Percentiles rank a stretch among this genome's conserved stretches.
Conservation (phyloP, 2,113 vertebrate genomes). For the Ceyx margarethae region DNA sequence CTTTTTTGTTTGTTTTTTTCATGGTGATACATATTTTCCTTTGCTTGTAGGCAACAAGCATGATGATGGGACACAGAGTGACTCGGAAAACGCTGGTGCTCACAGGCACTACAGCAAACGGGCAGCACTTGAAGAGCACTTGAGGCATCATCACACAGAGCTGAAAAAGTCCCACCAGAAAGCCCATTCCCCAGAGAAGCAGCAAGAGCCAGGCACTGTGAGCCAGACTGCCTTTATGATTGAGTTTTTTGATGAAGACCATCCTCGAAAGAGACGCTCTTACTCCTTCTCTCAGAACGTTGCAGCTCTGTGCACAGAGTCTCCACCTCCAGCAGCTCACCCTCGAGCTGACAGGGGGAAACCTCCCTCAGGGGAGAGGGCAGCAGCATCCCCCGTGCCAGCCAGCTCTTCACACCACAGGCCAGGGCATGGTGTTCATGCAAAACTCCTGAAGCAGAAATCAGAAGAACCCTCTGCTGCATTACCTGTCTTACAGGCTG, state of each 20-base stretch:
- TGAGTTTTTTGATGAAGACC: conserved; percentile 92
- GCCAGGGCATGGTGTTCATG: conserved; percentile 77
- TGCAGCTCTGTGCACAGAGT: conserved; percentile 78
- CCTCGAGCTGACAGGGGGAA: conserved; percentile 79
- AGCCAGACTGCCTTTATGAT: conserved; percentile 92
- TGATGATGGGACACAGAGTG: conserved; percentile 96
- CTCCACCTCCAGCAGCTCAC: conserved; percentile 82
- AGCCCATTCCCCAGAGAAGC: conserved; percentile 73
- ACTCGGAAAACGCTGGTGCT: conserved; percentile 90
- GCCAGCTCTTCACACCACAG: conserved; percentile 72
- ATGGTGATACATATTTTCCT: conserved; percentile 3
- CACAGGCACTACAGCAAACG: conserved; percentile 85
- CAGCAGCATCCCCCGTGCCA: conserved; percentile 77
- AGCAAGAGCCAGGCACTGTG: conserved; percentile 67
- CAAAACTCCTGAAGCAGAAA: conserved; percentile 89
- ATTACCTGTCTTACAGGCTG: conserved; percentile 75
- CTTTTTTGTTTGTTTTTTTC: not conserved
- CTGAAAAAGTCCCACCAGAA: conserved; percentile 73
- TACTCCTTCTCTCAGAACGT: conserved; percentile 91
- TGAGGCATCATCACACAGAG: conserved; percentile 81
- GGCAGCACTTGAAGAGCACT: conserved; percentile 86
- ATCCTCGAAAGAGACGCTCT: conserved; percentile 89
- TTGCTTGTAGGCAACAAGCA: conserved; percentile 90
- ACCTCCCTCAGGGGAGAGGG: conserved; percentile 75
- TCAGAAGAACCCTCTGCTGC: conserved; percentile 85